Conservation (phyloP, 1,140 invertebrate genomes). For the Tetragnatha versicolor region DNA sequence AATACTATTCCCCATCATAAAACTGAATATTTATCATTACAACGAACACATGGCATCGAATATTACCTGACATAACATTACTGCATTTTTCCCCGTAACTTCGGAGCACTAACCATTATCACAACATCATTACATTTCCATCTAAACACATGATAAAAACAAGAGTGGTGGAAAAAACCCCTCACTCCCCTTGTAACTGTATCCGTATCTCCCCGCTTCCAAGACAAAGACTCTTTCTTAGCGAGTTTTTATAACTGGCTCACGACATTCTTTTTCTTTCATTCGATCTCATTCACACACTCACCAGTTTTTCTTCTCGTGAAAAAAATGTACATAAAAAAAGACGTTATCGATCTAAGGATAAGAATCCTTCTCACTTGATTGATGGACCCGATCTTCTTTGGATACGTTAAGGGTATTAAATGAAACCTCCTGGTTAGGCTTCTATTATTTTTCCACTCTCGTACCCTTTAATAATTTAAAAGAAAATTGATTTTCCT, state of each 20-base stretch:
- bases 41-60: too few relatives aligned
- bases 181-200: background rate
- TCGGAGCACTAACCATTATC: too few relatives aligned
- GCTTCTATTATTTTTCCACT: constrained; percentile 6
- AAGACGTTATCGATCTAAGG: constrained; percentile 36
- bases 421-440: constrained; percentile 51
- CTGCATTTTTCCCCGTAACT: too few relatives aligned
- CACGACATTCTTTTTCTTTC: constrained; percentile 2
- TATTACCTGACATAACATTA: too few relatives aligned
- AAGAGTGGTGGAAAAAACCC: too few relatives aligned
- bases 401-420: constrained; percentile 45
- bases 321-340: constrained; percentile 41
- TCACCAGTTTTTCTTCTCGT: background rate
- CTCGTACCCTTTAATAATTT: constrained; percentile 48
- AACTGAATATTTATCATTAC: too few relatives aligned
- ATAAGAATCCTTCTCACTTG: constrained; percentile 45
- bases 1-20: too few relatives aligned
- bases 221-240: constrained; percentile 30
- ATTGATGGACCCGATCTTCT: constrained; percentile 36
- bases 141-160: too few relatives aligned
- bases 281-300: constrained; percentile 31
- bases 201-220: constrained; percentile 11
- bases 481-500: constrained; percentile 52
- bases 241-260: constrained; percentile 15
- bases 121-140: too few relatives aligned